These are phyloP conservation scores for Rhizoglyphus robini DNA, from an alignment of 1,140 invertebrate species.

Conservation along the genomic window DNA sequence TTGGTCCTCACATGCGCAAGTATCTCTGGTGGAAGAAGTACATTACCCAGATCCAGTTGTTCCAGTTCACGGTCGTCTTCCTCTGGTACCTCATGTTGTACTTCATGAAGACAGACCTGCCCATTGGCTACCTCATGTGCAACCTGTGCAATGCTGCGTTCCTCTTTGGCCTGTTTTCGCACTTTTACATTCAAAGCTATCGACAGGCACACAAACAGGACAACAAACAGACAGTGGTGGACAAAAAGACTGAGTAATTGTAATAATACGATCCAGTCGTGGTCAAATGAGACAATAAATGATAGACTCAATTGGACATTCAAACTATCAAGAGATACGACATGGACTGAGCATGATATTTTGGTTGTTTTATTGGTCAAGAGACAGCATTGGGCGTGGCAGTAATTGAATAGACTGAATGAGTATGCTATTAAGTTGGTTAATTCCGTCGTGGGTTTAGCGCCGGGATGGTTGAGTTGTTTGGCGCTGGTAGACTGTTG, in stretches of 20 bases:
- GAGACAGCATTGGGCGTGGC: too few relatives aligned
- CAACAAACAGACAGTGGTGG: neutral
- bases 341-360: too few relatives aligned
- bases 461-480: constrained; percentile 19
- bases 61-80: constrained; percentile 38
- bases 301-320: too few relatives aligned
- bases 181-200: constrained; percentile 19
- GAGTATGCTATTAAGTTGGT: too few relatives aligned
- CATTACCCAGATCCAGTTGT: constrained; percentile 41
- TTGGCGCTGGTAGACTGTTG: neutral
- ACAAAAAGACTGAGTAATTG: neutral
- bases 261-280: too few relatives aligned
- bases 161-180: constrained; percentile 13
- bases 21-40: constrained; percentile 45
- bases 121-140: neutral
- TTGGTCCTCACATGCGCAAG: constrained; percentile 38
- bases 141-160: constrained; percentile 17
- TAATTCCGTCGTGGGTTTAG: constrained; percentile 13
- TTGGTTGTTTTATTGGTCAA: too few relatives aligned
- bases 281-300: too few relatives aligned
- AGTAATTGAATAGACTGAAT: too few relatives aligned
- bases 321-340: too few relatives aligned
- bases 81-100: constrained; percentile 21
- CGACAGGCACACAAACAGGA: neutral
- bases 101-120: constrained; percentile 21